phyloP scores from a whole-genome alignment of 1,140 invertebrate species.

The Harpegnathos saltator region DNA sequence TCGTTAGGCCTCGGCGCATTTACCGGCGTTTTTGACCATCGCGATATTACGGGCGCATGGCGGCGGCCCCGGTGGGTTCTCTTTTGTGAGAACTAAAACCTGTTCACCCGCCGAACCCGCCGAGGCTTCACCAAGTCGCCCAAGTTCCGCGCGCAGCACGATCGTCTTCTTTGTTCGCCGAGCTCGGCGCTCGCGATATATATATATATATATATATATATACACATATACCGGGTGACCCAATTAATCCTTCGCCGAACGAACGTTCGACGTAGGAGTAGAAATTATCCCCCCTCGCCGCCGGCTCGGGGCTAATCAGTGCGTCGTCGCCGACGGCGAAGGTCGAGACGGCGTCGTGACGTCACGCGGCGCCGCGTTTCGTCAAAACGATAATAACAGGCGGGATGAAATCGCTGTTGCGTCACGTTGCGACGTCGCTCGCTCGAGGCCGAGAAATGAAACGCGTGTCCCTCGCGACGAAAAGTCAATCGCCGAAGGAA shows the following conservation, averaged over 20 bases:
- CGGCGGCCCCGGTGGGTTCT: slow-evolving; percentile 35
- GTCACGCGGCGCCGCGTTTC: too few relatives aligned
- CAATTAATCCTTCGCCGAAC: slow-evolving; percentile 42
- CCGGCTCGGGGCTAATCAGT: neutral
- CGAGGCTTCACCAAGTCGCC: slow-evolving; percentile 36
- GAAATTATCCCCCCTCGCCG: slow-evolving; percentile 1
- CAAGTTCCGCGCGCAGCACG: slow-evolving; percentile 19
- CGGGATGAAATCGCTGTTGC: slow-evolving; percentile 8
- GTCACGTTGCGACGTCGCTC: too few relatives aligned
- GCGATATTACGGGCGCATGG: slow-evolving; percentile 58
- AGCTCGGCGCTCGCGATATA: slow-evolving; percentile 9
- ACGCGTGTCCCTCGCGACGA: too few relatives aligned
- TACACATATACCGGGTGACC: slow-evolving; percentile 51
- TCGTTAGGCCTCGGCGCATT: slow-evolving; percentile 54
- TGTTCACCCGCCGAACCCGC: slow-evolving; percentile 52
- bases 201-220: too few relatives aligned
- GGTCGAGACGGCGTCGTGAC: neutral
- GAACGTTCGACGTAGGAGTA: slow-evolving; percentile 2
- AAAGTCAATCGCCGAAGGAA: too few relatives aligned
- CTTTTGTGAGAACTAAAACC: slow-evolving; percentile 69
- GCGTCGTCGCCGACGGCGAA: neutral
- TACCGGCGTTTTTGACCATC: slow-evolving; percentile 66
- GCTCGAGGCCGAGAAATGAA: too few relatives aligned
- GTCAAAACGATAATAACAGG: too few relatives aligned
- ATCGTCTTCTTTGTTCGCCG: slow-evolving; percentile 58